phyloP scores from a whole-genome alignment of 1,140 invertebrate genomes.

The Teleopsis dalmanni region DNA sequence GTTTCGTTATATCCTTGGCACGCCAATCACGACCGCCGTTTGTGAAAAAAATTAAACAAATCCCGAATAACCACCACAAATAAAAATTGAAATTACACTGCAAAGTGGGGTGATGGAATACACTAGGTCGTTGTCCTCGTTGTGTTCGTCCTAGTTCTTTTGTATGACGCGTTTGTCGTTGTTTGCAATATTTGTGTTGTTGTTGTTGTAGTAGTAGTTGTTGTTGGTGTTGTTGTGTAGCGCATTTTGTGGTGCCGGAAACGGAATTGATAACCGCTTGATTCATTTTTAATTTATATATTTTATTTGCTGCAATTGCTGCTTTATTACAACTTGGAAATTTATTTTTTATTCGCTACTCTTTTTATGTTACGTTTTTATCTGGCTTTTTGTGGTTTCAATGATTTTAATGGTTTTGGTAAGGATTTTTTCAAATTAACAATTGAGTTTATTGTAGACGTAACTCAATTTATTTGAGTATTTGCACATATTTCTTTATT shows the following conservation, averaged over 20 bases:
- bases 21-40: conserved; percentile 13
- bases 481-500: no score
- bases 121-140: conserved; percentile 1
- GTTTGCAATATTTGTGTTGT: not conserved
- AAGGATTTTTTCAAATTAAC: no score
- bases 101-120: conserved; percentile 2
- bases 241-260: no score
- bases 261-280: no score
- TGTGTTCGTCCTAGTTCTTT: not conserved
- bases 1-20: not conserved
- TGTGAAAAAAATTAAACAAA: conserved; percentile 14
- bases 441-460: no score
- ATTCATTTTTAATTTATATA: not conserved
- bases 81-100: conserved; percentile 6
- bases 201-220: not conserved
- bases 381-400: no score
- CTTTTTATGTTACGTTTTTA: not conserved
- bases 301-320: not conserved
- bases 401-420: no score
- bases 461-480: no score
- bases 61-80: conserved; percentile 16
- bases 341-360: not conserved
- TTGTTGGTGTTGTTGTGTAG: not conserved
- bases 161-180: not conserved
- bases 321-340: not conserved